phyloP scores from a whole-genome alignment of 1,140 invertebrate genomes.

The Zaprionus vittiger region DNA sequence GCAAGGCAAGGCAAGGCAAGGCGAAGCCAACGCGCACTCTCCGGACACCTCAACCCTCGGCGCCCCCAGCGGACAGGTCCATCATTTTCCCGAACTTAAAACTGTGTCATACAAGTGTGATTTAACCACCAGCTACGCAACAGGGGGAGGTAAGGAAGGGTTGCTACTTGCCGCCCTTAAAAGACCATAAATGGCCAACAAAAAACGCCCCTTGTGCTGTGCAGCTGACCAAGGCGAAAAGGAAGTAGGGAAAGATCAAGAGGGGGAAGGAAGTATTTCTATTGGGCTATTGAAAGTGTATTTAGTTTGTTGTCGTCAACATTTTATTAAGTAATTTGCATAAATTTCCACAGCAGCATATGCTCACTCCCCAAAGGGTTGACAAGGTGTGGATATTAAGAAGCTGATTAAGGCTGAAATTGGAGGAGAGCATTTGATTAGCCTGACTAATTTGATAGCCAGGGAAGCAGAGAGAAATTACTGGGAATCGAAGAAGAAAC shows the following conservation, averaged over 20 bases:
- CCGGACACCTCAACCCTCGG: neutral
- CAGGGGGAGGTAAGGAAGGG: constrained; percentile 60
- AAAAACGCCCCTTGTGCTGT: constrained; percentile 54
- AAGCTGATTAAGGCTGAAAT: constrained; percentile 27
- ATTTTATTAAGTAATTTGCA: constrained; percentile 82
- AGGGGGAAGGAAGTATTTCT: constrained; percentile 25
- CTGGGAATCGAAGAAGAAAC: neutral
- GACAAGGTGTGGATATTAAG: constrained; percentile 47
- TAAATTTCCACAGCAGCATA: constrained; percentile 69
- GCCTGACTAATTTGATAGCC: neutral
- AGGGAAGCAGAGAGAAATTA: neutral
- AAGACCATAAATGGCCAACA: constrained; percentile 71
- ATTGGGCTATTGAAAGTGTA: constrained; percentile 79
- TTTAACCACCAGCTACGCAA: constrained; percentile 38
- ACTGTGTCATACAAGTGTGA: constrained; percentile 58
- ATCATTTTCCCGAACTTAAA: constrained; percentile 50
- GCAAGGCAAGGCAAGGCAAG: too few species aligned
- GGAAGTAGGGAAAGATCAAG: neutral
- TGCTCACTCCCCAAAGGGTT: constrained; percentile 37
- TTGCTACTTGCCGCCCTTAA: constrained; percentile 43
- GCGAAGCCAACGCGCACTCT: neutral
- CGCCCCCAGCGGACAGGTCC: constrained; percentile 47
- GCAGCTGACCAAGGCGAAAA: constrained; percentile 6
- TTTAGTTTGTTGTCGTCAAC: constrained; percentile 74
- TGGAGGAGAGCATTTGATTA: neutral